These are phyloP conservation scores for Tillus elongatus DNA, from an alignment of 2,888 invertebrate genomes.

Conservation along the genomic window DNA sequence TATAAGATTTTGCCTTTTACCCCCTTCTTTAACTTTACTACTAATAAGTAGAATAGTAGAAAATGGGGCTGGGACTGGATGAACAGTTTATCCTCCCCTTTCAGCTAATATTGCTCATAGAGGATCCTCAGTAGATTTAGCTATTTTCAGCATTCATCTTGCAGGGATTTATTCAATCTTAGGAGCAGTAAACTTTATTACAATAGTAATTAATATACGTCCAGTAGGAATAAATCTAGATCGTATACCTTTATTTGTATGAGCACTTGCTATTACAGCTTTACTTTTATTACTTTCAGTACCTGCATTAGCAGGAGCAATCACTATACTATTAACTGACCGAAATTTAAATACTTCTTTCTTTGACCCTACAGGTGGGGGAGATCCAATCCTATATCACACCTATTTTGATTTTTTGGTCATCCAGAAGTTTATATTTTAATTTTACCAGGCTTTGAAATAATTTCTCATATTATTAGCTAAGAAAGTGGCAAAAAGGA, in stretches of 20 bases:
- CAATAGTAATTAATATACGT: constrained; percentile 64
- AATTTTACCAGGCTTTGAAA: too few species aligned
- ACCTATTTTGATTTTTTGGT: too few species aligned
- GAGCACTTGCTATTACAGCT: constrained; percentile 63
- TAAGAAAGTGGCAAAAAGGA: too few species aligned
- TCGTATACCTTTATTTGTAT: constrained; percentile 63
- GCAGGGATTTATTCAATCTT: constrained; percentile 66
- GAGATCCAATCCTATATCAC: constrained; percentile 71
- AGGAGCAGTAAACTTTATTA: constrained; percentile 62
- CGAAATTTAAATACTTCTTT: constrained; percentile 73
- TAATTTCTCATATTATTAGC: too few species aligned
- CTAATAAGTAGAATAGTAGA: constrained; percentile 53
- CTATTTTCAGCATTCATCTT: constrained; percentile 68
- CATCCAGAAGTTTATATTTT: too few species aligned
- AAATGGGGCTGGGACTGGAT: constrained; percentile 66
- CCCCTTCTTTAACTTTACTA: constrained; percentile 54
- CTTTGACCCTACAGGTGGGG: constrained; percentile 72
- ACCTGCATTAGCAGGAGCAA: constrained; percentile 70
- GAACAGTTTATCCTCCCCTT: constrained; percentile 68
- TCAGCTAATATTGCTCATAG: constrained; percentile 54
- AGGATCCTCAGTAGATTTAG: constrained; percentile 62
- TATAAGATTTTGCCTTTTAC: constrained; percentile 74
- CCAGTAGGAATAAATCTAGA: constrained; percentile 51
- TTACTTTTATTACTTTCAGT: too few species aligned
- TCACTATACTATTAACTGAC: constrained; percentile 70